Evolutionary conservation across 2,888 invertebrate species (phyloP), one percentile per base, ranked within the genome.

Genomic region (Tipula confusa): DNA sequence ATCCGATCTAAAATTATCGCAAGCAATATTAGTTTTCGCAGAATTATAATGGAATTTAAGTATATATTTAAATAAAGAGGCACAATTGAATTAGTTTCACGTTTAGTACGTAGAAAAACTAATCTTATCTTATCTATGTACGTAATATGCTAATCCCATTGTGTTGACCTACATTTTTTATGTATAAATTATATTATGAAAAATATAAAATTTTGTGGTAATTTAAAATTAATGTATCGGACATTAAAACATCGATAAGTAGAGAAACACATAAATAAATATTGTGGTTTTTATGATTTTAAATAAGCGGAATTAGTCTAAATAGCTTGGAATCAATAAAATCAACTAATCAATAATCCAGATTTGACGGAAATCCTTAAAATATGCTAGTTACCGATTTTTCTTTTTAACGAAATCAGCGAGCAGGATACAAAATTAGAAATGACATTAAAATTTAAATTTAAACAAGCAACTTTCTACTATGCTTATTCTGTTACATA

Each of bases 171-270:
- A 64, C 18, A 24, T 64, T 24, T 64, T 18, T 64, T 24, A 9
- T 64, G 9, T 24, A 64, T 7, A 24, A 24, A 64, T 24, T 9
- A 64, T 64, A 64, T 24, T 24, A 64, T 7, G 64, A 24, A 64
- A 64, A 24, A 64, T 64, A 64, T 3, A 64, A 7, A 64, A 64
- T 64, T 43, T 43, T 64, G 64, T 64, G 64, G 64, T 64, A 1
- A 64, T 64, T 64, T 64, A 64, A 64, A 64, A 64, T 64, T 64
- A 64, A 64, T 64, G 64, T 24, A 64, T 64, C 24, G 64, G 64
- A 64, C 64, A 64, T 64, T 64, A 64, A 24, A 64, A 18, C 43
- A 43, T 43, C 18, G 43, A 43, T 18, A 43, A 43, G 43, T 43
- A 43, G 15, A 43, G 2, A n/a, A n/a, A 15, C 5, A 18, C 1